A percentile compares a stretch with the other conserved stretches of the same genome.
These are phyloP conservation scores for Drosophila meridionalis DNA, from an alignment of 2,888 invertebrate genomes.

Conservation along the genomic window DNA sequence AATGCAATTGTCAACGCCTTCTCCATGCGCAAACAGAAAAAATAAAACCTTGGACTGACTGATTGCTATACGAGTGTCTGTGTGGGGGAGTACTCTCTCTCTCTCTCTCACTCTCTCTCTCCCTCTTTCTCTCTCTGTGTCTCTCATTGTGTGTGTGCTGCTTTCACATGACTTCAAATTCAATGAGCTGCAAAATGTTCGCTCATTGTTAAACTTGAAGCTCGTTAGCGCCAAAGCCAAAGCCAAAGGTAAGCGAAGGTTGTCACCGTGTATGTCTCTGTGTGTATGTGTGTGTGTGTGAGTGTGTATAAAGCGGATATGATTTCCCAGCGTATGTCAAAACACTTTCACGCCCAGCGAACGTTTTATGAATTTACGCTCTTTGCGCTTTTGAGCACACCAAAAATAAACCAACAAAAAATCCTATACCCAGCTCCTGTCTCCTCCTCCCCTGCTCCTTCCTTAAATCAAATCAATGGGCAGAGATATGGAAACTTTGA, in stretches of 20 bases:
- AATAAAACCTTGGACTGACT: slow-evolving; percentile 49
- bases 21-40: slow-evolving; percentile 11
- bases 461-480: slow-evolving; percentile 10
- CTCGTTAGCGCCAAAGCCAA: slow-evolving; percentile 69
- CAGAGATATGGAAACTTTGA: slow-evolving; percentile 21
- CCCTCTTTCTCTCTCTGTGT: background rate
- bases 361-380: slow-evolving; percentile 74
- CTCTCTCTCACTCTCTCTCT: background rate
- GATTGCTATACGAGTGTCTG: slow-evolving; percentile 49
- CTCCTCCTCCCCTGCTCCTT: background rate
- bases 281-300: slow-evolving; percentile 21
- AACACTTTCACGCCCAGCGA: slow-evolving; percentile 71
- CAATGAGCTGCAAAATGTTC: slow-evolving; percentile 78
- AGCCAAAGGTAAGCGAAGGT: slow-evolving; percentile 38
- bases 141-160: slow-evolving; percentile 17
- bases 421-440: background rate
- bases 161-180: slow-evolving; percentile 79
- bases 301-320: slow-evolving; percentile 51
- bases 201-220: slow-evolving; percentile 76
- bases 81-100: slow-evolving; percentile 13
- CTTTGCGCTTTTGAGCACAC: slow-evolving; percentile 73
- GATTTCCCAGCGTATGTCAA: slow-evolving; percentile 60
- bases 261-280: slow-evolving; percentile 2
- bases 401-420: slow-evolving; percentile 14
- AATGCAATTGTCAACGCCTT: slow-evolving; percentile 52